Percentiles rank a stretch among this genome's conserved stretches.
These are phyloP conservation scores for Euplagia quadripunctaria DNA, from an alignment of 2,888 invertebrate species.

Conservation along the genomic window DNA sequence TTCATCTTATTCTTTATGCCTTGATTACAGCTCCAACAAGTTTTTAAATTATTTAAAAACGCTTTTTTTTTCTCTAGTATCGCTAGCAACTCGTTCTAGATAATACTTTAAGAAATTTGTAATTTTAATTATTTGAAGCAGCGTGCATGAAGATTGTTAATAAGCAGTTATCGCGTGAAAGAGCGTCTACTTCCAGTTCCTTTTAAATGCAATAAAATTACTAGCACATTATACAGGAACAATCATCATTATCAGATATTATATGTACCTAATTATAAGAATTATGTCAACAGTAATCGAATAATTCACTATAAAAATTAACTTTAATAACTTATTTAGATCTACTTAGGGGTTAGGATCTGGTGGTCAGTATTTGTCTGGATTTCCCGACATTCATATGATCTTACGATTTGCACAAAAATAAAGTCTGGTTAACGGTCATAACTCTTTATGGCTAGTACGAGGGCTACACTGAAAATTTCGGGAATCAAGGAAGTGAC, in stretches of 20 bases:
- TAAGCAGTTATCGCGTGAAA: neutral
- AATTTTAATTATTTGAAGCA: neutral
- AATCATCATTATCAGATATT: neutral
- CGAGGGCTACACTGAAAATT: no score
- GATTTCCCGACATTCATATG: neutral
- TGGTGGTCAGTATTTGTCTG: neutral
- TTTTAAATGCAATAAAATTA: neutral
- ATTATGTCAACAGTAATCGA: neutral
- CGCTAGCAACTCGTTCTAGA: neutral
- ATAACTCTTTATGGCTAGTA: neutral
- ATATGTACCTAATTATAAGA: neutral
- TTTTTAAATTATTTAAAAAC: neutral
- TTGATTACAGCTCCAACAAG: neutral
- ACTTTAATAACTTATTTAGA: neutral
- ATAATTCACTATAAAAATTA: neutral
- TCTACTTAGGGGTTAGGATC: neutral
- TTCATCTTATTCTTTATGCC: neutral
- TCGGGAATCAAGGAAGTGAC: no score
- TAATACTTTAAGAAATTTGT: neutral
- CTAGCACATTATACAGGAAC: neutral
- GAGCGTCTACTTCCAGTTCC: neutral
- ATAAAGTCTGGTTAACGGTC: neutral
- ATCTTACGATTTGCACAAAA: neutral
- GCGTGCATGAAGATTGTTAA: neutral
- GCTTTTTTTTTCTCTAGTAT: neutral